Evolutionary conservation across 2,888 invertebrate species (phyloP), one percentile per base, ranked within the genome.

Genomic region (Petrophora chlorosata): DNA sequence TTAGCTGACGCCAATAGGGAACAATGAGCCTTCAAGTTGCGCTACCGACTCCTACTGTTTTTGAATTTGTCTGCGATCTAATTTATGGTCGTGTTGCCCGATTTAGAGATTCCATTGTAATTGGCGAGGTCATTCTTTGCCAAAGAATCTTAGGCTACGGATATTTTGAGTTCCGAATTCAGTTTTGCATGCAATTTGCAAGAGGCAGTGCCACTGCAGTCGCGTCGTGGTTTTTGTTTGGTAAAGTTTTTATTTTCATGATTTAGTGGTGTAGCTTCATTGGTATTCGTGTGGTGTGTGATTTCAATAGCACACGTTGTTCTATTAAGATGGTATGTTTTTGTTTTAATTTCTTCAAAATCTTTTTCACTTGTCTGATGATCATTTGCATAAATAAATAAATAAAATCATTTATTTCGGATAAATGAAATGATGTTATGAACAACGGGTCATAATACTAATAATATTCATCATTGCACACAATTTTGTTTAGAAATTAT

Each of bases 31-130:
- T 73, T 78, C 79, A 81, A 88, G 82, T 86, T 85, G 77, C 74
- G 87, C 88, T 82, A 85, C 89, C 87, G 78, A 82, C 88, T 85
- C 88, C 86, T 84, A 89, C 90, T 90, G 90, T 90, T 89, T 88
- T 85, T 80, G 87, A 87, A 85, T 88, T 89, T 86, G 87, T 83
- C 83, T 78, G 77, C 73, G 73, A 77, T 74, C 72, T 83, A 87
- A 90, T 90, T 89, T 87, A 89, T 85, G 85, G 68, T 63, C 60
- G 59, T 64, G 67, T 72, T 69, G 73, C 74, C 70, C 85, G 84
- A 88, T 87, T 89, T 87, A 83, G 76, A 75, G 78, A 67, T 76
- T 73, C 85, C 71, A 81, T 90, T 90, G 87, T 85, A 85, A 86
- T 87, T 82, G 77, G 67, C 59, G 67, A 82, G 71, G 73, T 82